Evolutionary conservation across 2,797 vertebrate species (phyloP).

Genomic region (Gymnopithys bicolor): DNA sequence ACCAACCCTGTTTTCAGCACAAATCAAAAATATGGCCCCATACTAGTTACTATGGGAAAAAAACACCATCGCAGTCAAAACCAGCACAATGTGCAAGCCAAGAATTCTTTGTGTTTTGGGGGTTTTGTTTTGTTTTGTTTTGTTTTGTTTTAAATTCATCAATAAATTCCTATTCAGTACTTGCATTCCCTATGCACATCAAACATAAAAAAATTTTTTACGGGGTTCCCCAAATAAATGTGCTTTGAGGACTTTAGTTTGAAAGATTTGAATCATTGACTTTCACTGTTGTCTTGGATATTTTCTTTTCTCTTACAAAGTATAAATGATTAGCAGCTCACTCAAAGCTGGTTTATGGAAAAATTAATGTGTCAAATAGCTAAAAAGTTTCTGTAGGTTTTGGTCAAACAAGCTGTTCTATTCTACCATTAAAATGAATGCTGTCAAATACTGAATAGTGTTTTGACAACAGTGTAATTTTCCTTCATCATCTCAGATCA

Average conservation of each 20-base stretch:
- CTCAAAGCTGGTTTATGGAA: conserved; percentile 29
- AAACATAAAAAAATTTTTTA: not conserved
- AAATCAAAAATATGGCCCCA: not conserved
- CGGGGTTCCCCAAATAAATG: not conserved
- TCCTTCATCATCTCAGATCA: conserved; percentile 58
- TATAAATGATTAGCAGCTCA: conserved; percentile 31
- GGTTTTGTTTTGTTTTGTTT: not conserved
- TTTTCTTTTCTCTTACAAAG: not conserved
- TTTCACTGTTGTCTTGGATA: not conserved
- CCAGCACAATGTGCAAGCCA: not conserved
- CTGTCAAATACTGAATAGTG: conserved; percentile 51
- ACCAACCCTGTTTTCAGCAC: not conserved
- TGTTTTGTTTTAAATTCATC: not conserved
- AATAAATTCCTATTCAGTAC: not conserved
- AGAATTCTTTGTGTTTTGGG: not conserved
- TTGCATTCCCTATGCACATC: not conserved
- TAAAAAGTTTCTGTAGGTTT: conserved; percentile 46
- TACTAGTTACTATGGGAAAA: not conserved
- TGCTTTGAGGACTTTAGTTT: not conserved
- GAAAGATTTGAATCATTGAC: not conserved
- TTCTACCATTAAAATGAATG: conserved; percentile 52
- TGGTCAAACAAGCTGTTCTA: conserved; percentile 36
- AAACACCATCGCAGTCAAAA: not conserved
- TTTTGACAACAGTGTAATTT: conserved; percentile 70
- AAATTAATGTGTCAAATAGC: conserved; percentile 35